Percentiles rank a stretch among this genome's conserved stretches.
Evolutionary conservation across 2,113 vertebrate genomes (phyloP).

Genomic region (Grus americana): DNA sequence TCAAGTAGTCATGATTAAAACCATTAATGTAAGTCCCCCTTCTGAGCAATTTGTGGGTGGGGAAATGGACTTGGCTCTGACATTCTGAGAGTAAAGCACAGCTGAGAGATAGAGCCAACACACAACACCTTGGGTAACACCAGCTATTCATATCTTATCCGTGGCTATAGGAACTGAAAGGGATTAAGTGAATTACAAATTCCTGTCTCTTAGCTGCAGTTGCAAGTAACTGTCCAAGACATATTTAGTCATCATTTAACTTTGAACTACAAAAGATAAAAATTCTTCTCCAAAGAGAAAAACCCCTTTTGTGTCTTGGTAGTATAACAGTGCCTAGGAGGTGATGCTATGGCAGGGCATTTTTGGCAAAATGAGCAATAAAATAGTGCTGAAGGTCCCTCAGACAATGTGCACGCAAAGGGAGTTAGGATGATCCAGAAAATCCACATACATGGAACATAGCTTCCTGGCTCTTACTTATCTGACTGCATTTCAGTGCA

Average conservation of each 20-base stretch:
- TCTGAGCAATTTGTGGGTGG: not conserved
- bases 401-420: not conserved
- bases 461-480: not conserved
- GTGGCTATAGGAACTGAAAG: not conserved
- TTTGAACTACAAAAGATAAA: not conserved
- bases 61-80: not conserved
- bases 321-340: not conserved
- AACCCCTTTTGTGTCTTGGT: not conserved
- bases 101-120: not conserved
- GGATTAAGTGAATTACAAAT: not conserved
- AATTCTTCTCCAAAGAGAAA: not conserved
- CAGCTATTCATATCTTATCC: not conserved
- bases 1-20: constrained; percentile 60
- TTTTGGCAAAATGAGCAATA: not conserved
- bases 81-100: no score
- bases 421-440: not conserved
- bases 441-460: not conserved
- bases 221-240: not conserved
- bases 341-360: not conserved
- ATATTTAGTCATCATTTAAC: not conserved
- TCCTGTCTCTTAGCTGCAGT: not conserved
- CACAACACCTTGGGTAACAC: not conserved
- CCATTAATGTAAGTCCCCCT: constrained; percentile 43
- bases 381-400: not conserved
- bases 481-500: not conserved